Evolutionary conservation across 2,888 invertebrate species (phyloP).

Genomic region (Xylophagus ater): DNA sequence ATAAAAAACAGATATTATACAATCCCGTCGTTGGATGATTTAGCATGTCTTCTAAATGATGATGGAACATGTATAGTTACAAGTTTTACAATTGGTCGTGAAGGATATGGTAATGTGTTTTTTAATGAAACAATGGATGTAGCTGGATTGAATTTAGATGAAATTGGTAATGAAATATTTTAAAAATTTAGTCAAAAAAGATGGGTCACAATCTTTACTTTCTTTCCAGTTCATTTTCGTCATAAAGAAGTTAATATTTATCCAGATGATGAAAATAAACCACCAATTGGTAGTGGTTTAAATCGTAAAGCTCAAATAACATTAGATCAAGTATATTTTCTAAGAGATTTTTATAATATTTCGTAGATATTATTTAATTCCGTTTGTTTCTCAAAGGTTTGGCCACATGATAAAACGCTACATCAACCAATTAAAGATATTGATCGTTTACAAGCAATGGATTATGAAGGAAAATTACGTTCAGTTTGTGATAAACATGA

Average conservation of each 20-base stretch:
- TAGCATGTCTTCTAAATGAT: constrained; percentile 57
- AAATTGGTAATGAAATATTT: constrained; percentile 49
- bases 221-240: constrained; percentile 67
- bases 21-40: constrained; percentile 71
- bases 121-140: constrained; percentile 79
- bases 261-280: constrained; percentile 81
- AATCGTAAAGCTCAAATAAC: constrained; percentile 88
- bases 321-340: constrained; percentile 62
- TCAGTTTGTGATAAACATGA: constrained; percentile 75
- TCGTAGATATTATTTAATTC: too few relatives aligned
- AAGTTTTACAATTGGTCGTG: constrained; percentile 77
- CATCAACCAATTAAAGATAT: constrained; percentile 69
- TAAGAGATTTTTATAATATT: too few relatives aligned
- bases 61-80: constrained; percentile 69
- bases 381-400: constrained; percentile 39
- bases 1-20: constrained; percentile 91
- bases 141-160: constrained; percentile 73
- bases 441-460: constrained; percentile 63
- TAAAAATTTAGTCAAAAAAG: neutral
- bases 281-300: constrained; percentile 73
- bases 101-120: constrained; percentile 82
- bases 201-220: constrained; percentile 5
- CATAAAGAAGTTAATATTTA: constrained; percentile 93
- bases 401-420: constrained; percentile 81
- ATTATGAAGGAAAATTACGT: constrained; percentile 76